These are phyloP conservation scores for Lacanobia oleracea DNA, from an alignment of 2,888 invertebrate species.

Conservation along the genomic window DNA sequence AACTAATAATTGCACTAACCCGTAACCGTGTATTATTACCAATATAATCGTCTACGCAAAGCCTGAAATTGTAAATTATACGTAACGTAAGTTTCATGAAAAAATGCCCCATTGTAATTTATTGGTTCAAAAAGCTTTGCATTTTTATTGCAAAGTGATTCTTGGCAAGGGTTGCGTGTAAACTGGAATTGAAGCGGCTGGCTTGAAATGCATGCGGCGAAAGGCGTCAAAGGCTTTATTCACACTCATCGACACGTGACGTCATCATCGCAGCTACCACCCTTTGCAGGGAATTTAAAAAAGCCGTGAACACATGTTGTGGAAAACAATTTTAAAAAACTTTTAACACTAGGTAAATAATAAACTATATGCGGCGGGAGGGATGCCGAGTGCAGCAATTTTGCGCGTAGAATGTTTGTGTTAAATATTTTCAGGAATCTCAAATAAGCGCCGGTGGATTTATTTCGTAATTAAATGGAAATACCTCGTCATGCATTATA, in stretches of 20 bases:
- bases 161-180: conserved; percentile 70
- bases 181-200: conserved; percentile 84
- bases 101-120: conserved; percentile 46
- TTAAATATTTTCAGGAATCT: conserved; percentile 7
- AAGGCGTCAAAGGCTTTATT: conserved; percentile 88
- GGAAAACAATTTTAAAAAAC: conserved; percentile 63
- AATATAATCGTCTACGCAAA: not conserved
- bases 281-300: conserved; percentile 59
- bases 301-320: conserved; percentile 64
- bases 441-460: not conserved
- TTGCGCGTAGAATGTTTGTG: not conserved
- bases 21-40: not conserved
- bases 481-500: conserved; percentile 28
- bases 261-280: conserved; percentile 72
- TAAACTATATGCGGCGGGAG: not conserved
- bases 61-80: conserved; percentile 23
- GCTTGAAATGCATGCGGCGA: conserved; percentile 82
- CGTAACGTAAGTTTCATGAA: conserved; percentile 26
- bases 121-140: conserved; percentile 52
- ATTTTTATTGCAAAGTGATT: conserved; percentile 59
- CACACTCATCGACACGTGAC: conserved; percentile 83
- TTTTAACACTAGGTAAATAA: conserved; percentile 40
- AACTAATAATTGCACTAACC: not conserved
- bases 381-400: conserved; percentile 2
- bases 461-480: not conserved